Percentiles rank a stretch among this genome's conserved stretches.
phyloP scores from a whole-genome alignment of 2,113 vertebrate species.

The Podilymbus podiceps region DNA sequence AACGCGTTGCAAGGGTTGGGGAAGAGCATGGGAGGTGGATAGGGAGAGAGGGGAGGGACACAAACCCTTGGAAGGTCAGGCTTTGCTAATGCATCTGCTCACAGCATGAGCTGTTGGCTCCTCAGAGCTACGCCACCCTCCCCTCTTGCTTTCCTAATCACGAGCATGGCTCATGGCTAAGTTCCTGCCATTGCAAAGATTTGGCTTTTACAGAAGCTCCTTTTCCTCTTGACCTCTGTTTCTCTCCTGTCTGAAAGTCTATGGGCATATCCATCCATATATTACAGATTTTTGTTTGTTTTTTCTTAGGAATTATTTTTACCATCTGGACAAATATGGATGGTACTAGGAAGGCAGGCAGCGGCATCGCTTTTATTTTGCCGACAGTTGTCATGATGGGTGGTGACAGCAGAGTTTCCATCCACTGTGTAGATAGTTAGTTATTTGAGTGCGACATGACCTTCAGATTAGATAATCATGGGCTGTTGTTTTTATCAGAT shows the following conservation, averaged over 20 bases:
- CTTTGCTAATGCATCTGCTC: rapidly evolving
- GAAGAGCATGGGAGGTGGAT: neutral
- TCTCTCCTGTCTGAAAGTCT: neutral
- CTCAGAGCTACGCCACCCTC: neutral
- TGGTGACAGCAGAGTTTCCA: slow-evolving; percentile 25
- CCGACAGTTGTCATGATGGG: neutral
- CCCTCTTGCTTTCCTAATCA: neutral
- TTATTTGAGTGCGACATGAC: slow-evolving; percentile 48
- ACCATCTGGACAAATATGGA: neutral
- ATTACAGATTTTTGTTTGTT: neutral
- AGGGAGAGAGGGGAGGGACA: neutral
- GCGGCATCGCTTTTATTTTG: neutral
- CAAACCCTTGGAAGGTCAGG: neutral
- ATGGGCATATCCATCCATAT: neutral
- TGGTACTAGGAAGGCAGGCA: slow-evolving; percentile 13
- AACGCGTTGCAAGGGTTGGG: rapidly evolving
- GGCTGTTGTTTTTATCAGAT: slow-evolving; percentile 63
- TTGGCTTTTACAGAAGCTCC: neutral
- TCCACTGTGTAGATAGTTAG: neutral
- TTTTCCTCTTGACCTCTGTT: neutral
- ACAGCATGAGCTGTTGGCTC: rapidly evolving
- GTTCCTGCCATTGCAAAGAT: neutral
- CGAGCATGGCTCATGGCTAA: neutral
- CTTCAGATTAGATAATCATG: slow-evolving; percentile 65
- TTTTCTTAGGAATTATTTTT: slow-evolving; percentile 27